A percentile compares a stretch with the other conserved stretches of the same genome.
phyloP scores from a whole-genome alignment of 2,113 vertebrate species.

The Ammodramus savannarum region DNA sequence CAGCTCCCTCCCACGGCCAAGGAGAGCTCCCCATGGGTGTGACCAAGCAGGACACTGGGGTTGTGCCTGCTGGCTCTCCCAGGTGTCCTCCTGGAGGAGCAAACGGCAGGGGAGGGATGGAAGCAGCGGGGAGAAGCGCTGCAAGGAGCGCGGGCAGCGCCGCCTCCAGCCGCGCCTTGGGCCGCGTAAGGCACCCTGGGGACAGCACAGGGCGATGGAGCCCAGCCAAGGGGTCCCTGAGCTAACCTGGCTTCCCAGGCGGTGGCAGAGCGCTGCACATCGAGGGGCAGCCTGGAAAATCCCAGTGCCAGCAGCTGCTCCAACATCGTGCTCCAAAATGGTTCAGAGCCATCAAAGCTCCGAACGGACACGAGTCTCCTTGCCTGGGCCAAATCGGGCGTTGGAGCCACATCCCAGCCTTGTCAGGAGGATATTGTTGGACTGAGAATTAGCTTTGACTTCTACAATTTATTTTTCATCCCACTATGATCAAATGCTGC shows the following conservation, averaged over 20 bases:
- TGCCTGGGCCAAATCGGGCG: not conserved
- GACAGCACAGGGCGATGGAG: not conserved
- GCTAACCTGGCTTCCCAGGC: constrained; percentile 33
- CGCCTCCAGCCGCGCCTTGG: not conserved
- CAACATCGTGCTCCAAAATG: rapidly evolving
- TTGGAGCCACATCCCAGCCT: not conserved
- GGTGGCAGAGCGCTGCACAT: not conserved
- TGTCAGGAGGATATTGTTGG: not conserved
- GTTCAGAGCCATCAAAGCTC: not conserved
- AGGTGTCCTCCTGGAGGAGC: not conserved
- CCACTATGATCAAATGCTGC: not conserved
- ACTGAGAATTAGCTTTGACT: not conserved
- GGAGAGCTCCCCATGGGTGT: not conserved
- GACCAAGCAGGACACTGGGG: not conserved
- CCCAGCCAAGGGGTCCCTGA: constrained; percentile 58
- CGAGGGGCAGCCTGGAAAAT: not conserved
- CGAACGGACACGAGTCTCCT: not conserved
- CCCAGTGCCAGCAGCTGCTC: not conserved
- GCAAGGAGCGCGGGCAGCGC: not conserved
- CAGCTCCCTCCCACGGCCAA: not conserved
- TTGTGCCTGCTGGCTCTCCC: not conserved
- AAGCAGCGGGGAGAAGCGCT: not conserved
- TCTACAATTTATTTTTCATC: not conserved
- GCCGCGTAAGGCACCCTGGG: constrained; percentile 49
- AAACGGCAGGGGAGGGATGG: not conserved